Percentiles rank a stretch among this genome's conserved stretches.
phyloP scores from a whole-genome alignment of 2,888 invertebrate species.

The Trypoxylon attenuatum region DNA sequence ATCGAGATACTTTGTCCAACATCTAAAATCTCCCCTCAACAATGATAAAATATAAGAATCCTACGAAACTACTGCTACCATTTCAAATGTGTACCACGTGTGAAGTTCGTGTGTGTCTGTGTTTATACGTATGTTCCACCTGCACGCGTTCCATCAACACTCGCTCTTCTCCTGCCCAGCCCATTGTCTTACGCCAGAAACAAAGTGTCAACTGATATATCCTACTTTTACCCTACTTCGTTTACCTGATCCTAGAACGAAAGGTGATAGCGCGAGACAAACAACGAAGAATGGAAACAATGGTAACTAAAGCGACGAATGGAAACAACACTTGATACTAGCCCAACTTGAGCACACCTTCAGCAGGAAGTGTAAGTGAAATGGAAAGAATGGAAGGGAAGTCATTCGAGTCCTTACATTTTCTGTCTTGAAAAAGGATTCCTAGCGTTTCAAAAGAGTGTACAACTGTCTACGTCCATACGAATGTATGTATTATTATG shows the following conservation, averaged over 20 bases:
- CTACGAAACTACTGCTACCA: conserved; percentile 5
- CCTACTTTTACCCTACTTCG: neutral
- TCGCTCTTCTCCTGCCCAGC: neutral
- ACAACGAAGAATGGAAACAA: neutral
- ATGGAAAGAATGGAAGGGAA: neutral
- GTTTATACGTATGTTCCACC: no score
- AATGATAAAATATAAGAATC: no score
- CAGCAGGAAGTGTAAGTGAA: neutral
- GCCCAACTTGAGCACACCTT: neutral
- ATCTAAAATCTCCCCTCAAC: no score
- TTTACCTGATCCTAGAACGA: neutral
- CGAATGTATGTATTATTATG: no score
- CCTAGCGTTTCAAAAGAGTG: no score
- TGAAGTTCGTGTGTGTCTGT: no score
- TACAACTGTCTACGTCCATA: no score
- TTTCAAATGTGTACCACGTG: conserved; percentile 10
- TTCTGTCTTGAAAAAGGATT: no score
- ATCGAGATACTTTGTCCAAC: no score
- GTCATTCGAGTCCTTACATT: no score
- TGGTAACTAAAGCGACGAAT: neutral
- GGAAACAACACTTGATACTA: neutral
- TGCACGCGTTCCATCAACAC: no score
- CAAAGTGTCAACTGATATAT: conserved; percentile 1
- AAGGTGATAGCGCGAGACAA: neutral
- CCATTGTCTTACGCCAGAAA: neutral